Conservation (phyloP, 2,797 vertebrate genomes). For the Pangasius krempfi region DNA sequence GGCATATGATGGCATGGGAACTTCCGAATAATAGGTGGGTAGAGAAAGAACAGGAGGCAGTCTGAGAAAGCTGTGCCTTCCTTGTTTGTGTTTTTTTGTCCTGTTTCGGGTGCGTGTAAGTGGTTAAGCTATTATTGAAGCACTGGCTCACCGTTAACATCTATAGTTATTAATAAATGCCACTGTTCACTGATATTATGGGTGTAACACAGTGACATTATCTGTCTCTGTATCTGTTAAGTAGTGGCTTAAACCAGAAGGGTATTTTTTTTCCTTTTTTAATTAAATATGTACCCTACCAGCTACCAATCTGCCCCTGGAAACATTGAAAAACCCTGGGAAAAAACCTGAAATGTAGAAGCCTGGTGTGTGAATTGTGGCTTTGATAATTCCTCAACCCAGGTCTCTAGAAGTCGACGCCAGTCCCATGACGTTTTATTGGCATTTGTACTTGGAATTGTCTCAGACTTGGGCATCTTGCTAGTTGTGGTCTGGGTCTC, state of each 20-base stretch:
- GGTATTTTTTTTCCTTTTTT: background rate
- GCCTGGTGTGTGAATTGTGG: background rate
- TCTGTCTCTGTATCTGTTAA: background rate
- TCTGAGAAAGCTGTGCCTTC: slow-evolving; percentile 38
- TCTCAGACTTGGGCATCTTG: background rate
- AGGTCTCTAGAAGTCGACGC: background rate
- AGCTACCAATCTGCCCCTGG: too few relatives aligned
- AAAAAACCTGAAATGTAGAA: background rate
- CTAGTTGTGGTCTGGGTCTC: background rate
- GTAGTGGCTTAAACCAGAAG: background rate
- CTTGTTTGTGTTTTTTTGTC: background rate
- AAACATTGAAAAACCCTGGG: background rate
- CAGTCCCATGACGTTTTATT: background rate
- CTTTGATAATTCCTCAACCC: background rate
- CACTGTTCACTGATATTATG: background rate
- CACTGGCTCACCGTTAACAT: background rate
- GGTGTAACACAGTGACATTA: background rate
- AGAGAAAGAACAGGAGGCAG: slow-evolving; percentile 26
- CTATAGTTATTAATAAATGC: background rate
- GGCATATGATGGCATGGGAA: slow-evolving; percentile 79
- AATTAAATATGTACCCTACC: background rate
- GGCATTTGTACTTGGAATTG: background rate
- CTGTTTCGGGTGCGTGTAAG: background rate
- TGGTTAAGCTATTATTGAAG: background rate
- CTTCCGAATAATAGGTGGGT: slow-evolving; percentile 48